These are phyloP conservation scores for Halyomorpha halys DNA, from an alignment of 1,140 invertebrate genomes.

Conservation along the genomic window DNA sequence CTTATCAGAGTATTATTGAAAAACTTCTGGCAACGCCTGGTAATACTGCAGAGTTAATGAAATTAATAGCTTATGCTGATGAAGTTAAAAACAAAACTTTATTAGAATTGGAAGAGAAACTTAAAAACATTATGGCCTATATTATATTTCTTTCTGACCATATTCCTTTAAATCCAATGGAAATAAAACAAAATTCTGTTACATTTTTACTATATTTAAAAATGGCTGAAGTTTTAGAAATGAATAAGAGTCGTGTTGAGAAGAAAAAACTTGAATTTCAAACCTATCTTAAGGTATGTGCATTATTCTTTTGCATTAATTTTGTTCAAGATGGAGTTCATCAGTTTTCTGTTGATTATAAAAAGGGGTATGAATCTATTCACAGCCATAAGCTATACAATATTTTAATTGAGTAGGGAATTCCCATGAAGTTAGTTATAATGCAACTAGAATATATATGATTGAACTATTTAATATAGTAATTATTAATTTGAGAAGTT, in stretches of 20 bases:
- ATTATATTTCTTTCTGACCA: slow-evolving; percentile 73
- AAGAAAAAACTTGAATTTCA: slow-evolving; percentile 81
- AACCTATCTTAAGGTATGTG: slow-evolving; percentile 54
- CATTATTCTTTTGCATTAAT: no score
- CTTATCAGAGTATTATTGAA: slow-evolving; percentile 72
- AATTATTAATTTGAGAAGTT: no score
- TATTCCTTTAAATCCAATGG: slow-evolving; percentile 60
- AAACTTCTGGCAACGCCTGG: slow-evolving; percentile 65
- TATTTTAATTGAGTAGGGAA: no score
- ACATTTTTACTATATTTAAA: slow-evolving; percentile 72
- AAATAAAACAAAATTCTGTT: slow-evolving; percentile 77
- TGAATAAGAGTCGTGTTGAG: slow-evolving; percentile 66
- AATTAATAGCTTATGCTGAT: slow-evolving; percentile 63
- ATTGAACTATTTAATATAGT: no score
- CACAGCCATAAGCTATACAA: no score
- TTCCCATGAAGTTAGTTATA: no score
- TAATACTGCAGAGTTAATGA: slow-evolving; percentile 76
- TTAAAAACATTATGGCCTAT: slow-evolving; percentile 47
- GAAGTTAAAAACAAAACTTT: slow-evolving; percentile 61
- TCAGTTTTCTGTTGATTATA: no score
- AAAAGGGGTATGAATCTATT: no score
- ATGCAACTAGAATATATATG: no score
- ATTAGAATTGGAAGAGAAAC: slow-evolving; percentile 59
- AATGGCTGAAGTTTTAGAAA: slow-evolving; percentile 68
- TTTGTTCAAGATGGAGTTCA: no score